These are phyloP conservation scores for Orientallactaga bullata DNA, from an alignment of 2,113 vertebrate genomes.

Conservation along the genomic window DNA sequence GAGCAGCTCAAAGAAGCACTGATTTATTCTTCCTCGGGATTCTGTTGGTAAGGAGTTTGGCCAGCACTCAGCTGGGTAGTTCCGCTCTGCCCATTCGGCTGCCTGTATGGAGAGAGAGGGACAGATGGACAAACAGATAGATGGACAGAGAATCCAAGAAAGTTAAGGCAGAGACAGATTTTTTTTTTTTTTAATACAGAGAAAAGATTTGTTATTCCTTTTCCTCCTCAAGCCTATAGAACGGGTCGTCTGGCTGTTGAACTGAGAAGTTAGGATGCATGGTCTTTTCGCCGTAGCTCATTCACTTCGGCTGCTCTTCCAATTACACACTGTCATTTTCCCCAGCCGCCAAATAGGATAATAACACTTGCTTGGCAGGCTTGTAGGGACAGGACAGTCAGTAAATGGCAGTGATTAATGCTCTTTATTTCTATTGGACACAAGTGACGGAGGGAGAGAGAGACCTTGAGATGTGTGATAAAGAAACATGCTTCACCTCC, in stretches of 20 bases:
- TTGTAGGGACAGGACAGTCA: neutral
- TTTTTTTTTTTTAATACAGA: neutral
- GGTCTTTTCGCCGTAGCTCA: neutral
- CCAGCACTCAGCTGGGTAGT: neutral
- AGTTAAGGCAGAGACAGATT: neutral
- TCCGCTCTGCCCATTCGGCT: neutral
- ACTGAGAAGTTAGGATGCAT: neutral
- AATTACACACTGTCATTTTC: neutral
- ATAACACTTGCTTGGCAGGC: neutral
- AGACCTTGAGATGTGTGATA: neutral
- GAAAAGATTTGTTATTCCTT: neutral
- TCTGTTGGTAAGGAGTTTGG: neutral
- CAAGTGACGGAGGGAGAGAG: neutral
- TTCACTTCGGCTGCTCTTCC: neutral
- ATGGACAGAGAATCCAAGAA: too few relatives aligned
- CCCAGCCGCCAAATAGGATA: neutral
- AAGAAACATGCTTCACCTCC: neutral
- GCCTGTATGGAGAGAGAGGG: neutral
- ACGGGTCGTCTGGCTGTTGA: neutral
- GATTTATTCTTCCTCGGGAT: neutral
- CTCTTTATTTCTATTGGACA: neutral
- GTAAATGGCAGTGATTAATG: neutral
- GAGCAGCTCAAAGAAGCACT: neutral
- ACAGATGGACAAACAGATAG: neutral
- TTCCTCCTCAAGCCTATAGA: neutral